These are phyloP conservation scores for Homarus gammarus DNA, from an alignment of 2,888 invertebrate genomes.

Conservation along the genomic window DNA sequence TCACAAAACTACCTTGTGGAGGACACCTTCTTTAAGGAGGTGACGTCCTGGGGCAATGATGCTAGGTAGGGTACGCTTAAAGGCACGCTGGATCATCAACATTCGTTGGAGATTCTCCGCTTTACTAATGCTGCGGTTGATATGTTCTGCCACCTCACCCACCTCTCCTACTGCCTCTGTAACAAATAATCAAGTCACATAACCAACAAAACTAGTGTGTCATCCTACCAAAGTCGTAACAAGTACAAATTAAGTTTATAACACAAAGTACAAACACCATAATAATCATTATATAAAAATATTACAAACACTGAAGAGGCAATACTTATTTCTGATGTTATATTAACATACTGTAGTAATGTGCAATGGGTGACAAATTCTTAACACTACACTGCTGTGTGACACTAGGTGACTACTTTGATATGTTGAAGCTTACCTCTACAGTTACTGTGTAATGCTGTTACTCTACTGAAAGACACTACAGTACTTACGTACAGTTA, in stretches of 20 bases:
- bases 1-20: slow-evolving; percentile 75
- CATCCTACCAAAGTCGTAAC: background rate
- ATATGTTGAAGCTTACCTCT: no score
- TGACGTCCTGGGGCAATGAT: slow-evolving; percentile 72
- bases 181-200: no score
- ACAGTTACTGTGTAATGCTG: no score
- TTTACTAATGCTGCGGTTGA: slow-evolving; percentile 63
- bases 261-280: background rate
- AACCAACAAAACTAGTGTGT: background rate
- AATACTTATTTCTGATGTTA: no score
- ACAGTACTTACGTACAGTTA: no score
- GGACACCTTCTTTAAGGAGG: slow-evolving; percentile 67
- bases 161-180: slow-evolving; percentile 66
- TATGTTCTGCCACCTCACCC: slow-evolving; percentile 54
- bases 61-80: slow-evolving; percentile 53
- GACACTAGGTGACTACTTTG: no score
- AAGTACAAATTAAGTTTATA: background rate
- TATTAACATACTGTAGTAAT: no score
- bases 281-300: no score
- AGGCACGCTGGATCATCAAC: slow-evolving; percentile 65
- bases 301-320: no score
- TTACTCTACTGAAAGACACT: no score
- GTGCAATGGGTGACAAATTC: no score
- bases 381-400: no score
- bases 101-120: slow-evolving; percentile 62